Conservation (phyloP, 2,797 vertebrate species). For the Mycteria americana region DNA sequence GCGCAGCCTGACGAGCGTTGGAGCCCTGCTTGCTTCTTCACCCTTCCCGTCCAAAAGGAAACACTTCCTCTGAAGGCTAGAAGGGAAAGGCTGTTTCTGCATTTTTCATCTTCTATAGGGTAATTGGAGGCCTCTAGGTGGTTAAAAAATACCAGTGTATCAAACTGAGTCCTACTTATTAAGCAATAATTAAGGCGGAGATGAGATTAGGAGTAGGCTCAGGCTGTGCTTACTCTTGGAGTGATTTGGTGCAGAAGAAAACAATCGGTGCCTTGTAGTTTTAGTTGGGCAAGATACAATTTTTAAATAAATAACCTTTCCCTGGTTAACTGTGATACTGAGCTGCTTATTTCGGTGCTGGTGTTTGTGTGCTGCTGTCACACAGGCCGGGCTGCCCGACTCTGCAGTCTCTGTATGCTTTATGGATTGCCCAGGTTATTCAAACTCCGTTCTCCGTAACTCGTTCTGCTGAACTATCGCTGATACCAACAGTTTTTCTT, state of each 20-base stretch:
- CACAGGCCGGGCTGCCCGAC: background rate
- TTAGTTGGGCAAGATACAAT: background rate
- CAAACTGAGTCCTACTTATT: background rate
- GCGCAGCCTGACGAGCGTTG: accelerated
- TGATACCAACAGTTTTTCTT: background rate
- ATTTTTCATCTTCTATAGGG: background rate
- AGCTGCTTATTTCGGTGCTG: background rate
- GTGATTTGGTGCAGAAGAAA: background rate
- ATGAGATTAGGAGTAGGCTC: background rate
- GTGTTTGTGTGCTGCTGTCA: background rate
- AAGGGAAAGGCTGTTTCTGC: background rate
- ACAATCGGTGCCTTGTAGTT: background rate
- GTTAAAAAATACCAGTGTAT: background rate
- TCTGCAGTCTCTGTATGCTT: background rate
- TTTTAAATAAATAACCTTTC: background rate
- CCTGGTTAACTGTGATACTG: background rate
- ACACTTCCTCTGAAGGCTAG: background rate
- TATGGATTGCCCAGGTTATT: background rate
- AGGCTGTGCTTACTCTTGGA: background rate
- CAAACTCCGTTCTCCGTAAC: background rate
- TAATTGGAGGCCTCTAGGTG: background rate
- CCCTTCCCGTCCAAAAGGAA: background rate
- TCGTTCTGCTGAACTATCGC: background rate
- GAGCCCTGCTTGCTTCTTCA: background rate
- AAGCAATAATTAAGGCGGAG: background rate